Evolutionary conservation across 2,888 invertebrate genomes (phyloP).

Genomic region (Pachycephus smyrnensis): DNA sequence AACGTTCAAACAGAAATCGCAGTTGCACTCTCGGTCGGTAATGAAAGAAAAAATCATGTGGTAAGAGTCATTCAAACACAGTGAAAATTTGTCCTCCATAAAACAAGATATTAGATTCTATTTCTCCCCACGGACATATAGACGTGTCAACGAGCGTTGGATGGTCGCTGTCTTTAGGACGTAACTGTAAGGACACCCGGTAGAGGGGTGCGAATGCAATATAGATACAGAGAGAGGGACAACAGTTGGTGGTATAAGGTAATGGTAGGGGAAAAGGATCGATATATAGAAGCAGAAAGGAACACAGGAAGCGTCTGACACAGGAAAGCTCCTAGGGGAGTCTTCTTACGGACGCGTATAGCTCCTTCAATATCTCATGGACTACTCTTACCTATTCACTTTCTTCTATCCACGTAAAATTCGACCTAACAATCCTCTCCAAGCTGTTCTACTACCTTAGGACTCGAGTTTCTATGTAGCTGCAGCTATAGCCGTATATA

Average conservation of each 20-base stretch:
- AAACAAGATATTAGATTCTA: not conserved
- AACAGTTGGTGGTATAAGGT: slow-evolving; percentile 47
- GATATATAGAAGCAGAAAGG: slow-evolving; percentile 53
- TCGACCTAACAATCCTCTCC: not conserved
- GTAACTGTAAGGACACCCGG: slow-evolving; percentile 34
- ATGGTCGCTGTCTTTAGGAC: not conserved
- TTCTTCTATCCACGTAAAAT: slow-evolving; percentile 9
- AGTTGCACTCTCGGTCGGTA: not conserved
- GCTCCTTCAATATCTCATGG: slow-evolving; percentile 21
- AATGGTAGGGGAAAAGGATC: slow-evolving; percentile 49
- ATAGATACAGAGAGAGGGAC: slow-evolving; percentile 37
- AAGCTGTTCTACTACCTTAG: not conserved
- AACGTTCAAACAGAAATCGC: not conserved
- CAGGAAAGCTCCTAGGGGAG: slow-evolving; percentile 52
- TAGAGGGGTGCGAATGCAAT: slow-evolving; percentile 43
- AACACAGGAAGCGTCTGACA: slow-evolving; percentile 58
- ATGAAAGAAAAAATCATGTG: not conserved
- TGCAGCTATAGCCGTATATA: not conserved
- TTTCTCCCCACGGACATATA: not conserved
- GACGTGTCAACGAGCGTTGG: not conserved
- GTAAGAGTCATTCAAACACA: not conserved
- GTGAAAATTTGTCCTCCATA: not conserved
- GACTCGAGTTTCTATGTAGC: not conserved
- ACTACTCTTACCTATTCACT: slow-evolving; percentile 7
- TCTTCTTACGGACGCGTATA: slow-evolving; percentile 23